Evolutionary conservation across 1,140 invertebrate species (phyloP).

Genomic region (Ceratosolen fusciceps): DNA sequence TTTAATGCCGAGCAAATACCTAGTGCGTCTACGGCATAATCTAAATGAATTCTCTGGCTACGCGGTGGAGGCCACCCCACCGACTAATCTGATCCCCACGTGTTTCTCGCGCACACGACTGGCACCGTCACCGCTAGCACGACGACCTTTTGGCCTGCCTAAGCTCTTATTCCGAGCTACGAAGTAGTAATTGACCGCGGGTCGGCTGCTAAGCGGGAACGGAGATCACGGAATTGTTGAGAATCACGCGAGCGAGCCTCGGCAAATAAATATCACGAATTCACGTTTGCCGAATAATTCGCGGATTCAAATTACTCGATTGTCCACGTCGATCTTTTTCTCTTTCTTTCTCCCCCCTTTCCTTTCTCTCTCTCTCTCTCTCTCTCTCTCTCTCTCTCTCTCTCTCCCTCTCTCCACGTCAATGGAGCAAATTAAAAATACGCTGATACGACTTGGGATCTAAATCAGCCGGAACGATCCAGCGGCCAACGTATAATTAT

Average conservation of each 20-base stretch:
- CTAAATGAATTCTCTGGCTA: constrained; percentile 67
- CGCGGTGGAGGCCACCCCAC: constrained; percentile 52
- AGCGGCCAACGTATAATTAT: too few species aligned
- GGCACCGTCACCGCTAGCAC: too few species aligned
- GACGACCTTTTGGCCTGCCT: background rate
- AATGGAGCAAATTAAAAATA: too few species aligned
- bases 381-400: too few species aligned
- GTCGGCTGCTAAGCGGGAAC: background rate
- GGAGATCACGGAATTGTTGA: background rate
- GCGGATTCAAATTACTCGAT: background rate
- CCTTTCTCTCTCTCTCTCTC: too few species aligned
- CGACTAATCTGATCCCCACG: background rate
- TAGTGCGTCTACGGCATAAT: constrained; percentile 66
- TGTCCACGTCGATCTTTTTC: too few species aligned
- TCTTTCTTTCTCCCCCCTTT: too few species aligned
- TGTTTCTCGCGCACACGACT: background rate
- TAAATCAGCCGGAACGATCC: too few species aligned
- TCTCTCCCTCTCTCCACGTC: too few species aligned
- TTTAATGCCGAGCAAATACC: constrained; percentile 69
- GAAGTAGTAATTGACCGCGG: background rate
- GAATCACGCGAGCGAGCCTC: background rate
- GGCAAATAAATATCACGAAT: background rate
- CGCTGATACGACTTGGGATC: too few species aligned
- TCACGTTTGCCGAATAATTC: background rate
- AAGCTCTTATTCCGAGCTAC: background rate